Evolutionary conservation across 2,888 invertebrate genomes (phyloP).

Genomic region (Drosophila heteroneura): DNA sequence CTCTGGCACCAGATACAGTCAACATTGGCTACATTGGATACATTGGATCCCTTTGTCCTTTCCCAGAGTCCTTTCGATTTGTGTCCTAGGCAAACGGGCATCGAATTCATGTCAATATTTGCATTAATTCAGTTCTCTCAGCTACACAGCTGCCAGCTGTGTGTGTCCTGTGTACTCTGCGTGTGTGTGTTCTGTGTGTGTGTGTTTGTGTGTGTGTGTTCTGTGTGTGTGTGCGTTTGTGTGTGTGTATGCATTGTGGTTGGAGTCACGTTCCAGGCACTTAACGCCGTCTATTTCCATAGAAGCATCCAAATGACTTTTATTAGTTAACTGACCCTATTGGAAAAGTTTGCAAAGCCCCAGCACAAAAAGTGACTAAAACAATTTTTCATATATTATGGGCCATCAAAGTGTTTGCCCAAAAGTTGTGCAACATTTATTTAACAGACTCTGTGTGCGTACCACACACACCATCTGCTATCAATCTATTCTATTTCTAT

Average conservation of each 20-base stretch:
- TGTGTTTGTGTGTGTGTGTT: too few relatives aligned
- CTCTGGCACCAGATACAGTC: conserved; percentile 12
- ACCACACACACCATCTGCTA: not conserved
- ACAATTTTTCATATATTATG: conserved; percentile 24
- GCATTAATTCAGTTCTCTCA: conserved; percentile 66
- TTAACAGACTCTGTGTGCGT: too few relatives aligned
- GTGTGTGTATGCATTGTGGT: conserved; percentile 41
- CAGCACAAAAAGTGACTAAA: conserved; percentile 36
- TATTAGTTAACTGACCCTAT: conserved; percentile 69
- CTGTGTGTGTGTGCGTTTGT: conserved; percentile 22
- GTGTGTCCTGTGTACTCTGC: conserved; percentile 6
- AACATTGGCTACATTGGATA: conserved; percentile 8
- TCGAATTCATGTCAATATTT: conserved; percentile 75
- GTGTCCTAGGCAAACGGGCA: conserved; percentile 60
- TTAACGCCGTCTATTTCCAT: conserved; percentile 41
- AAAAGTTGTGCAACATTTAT: conserved; percentile 10
- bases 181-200: not conserved
- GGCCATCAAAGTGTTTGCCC: conserved; percentile 6
- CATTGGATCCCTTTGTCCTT: conserved; percentile 6
- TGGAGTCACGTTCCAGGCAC: conserved; percentile 49
- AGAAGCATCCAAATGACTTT: conserved; percentile 63
- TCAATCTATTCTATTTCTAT: not conserved
- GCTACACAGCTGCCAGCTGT: conserved; percentile 48
- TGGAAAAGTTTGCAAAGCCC: conserved; percentile 37
- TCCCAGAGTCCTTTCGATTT: conserved; percentile 17